These are phyloP conservation scores for Cetonia aurata DNA, from an alignment of 2,888 invertebrate species.

Conservation along the genomic window DNA sequence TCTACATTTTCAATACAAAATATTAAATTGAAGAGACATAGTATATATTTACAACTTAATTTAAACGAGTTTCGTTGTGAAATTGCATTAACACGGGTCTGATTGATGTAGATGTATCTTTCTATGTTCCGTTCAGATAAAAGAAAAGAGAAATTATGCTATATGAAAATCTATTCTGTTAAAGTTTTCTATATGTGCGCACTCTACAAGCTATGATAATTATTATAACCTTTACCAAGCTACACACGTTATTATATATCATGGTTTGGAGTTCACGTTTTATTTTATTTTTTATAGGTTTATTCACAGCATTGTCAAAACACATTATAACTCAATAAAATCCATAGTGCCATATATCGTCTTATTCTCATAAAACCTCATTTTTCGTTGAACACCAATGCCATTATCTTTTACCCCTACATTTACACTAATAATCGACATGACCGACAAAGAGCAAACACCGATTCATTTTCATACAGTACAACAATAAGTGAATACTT, in stretches of 20 bases:
- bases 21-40: background rate
- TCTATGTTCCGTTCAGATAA: conserved; percentile 43
- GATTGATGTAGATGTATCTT: conserved; percentile 44
- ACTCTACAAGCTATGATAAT: conserved; percentile 53
- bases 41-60: conserved; percentile 24
- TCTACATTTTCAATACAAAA: conserved; percentile 14
- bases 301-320: conserved; percentile 65
- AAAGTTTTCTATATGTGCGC: conserved; percentile 44
- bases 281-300: conserved; percentile 53
- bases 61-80: conserved; percentile 44
- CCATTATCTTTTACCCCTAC: conserved; percentile 32
- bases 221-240: conserved; percentile 41
- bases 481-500: too few relatives aligned
- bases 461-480: too few relatives aligned
- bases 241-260: conserved; percentile 51
- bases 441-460: background rate
- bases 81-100: conserved; percentile 53
- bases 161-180: conserved; percentile 1
- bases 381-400: conserved; percentile 35
- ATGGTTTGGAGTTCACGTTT: conserved; percentile 60
- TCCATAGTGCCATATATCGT: conserved; percentile 67
- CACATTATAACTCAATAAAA: conserved; percentile 67
- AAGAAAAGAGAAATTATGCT: background rate
- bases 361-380: conserved; percentile 47
- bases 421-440: conserved; percentile 16